Base-by-base conservation (phyloP, 2,113 vertebrate genomes). In the Microtus ochrogaster region DNA sequence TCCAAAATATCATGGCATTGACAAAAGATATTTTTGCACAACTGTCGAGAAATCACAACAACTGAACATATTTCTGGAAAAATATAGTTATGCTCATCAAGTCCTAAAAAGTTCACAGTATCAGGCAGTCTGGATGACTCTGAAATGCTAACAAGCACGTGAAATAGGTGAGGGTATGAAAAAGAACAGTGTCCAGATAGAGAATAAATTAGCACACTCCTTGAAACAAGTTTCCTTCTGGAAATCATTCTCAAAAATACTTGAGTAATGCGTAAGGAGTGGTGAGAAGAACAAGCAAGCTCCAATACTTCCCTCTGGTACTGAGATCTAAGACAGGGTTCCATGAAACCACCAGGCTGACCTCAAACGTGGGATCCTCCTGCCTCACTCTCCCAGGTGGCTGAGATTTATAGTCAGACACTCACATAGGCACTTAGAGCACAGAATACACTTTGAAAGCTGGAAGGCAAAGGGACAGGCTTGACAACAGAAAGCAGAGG, bases 11-110 rank as follows among this genome's bases (percentile, higher is more conserved):
- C 79, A 30, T 70, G 33, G 21, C 19, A 95, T 3, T 87, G 11
- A 93, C 76, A 94, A 41, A 89, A 89, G 14, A 92, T 6, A 79
- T 7, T 88, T 44, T 44, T 73, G 28, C 41, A 73, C 19, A 94
- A 73, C 72, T 74, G 30, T 90, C 14, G 39, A 87, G 61, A 96
- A 95, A 92, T 90, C 39, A 92, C 13, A 91, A 68, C n/a, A 92
- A 78, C 16, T 14, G 12, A 63, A 41, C 58, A 83, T 16, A 41
- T 81, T 78, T 93, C 58, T 93, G 81, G 24, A 95, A 94, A 96
- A 90, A 85, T 9, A 82, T 2, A 70, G 49, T 2, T 89, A 36
- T 65, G 30, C 13, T 94, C 72, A 88, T 84, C n/a, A 65, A 83
- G 49, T 91, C 92, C 93, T 55, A 49, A 95, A 92, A 89, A 65